phyloP scores from a whole-genome alignment of 2,797 vertebrate species.

The Craterocephalus amniculus region DNA sequence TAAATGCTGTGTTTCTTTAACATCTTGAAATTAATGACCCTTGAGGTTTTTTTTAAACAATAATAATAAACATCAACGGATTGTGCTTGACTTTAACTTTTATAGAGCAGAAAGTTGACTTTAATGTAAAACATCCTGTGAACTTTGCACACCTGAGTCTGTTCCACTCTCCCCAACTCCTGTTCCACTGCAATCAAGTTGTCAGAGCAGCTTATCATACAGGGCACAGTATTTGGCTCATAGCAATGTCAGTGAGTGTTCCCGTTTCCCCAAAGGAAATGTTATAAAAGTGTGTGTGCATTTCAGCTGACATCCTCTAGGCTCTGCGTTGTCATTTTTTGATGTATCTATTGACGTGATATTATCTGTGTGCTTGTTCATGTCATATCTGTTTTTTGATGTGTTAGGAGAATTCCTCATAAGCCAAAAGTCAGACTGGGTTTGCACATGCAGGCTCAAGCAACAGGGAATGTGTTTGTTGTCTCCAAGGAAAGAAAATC shows the following conservation, averaged over 20 bases:
- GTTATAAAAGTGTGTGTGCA: conserved; percentile 12
- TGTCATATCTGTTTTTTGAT: conserved; percentile 28
- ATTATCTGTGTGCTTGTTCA: conserved; percentile 17
- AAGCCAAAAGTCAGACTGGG: conserved; percentile 39
- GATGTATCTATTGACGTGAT: neutral
- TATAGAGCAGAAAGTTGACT: conserved; percentile 28
- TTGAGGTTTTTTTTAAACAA: neutral
- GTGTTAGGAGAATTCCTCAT: conserved; percentile 5
- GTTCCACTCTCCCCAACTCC: neutral
- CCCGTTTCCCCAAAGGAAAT: conserved; percentile 21
- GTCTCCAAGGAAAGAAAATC: conserved; percentile 14
- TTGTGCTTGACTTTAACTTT: conserved; percentile 20
- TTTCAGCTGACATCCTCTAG: neutral
- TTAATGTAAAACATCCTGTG: conserved; percentile 42
- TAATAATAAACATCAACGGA: conserved; percentile 33
- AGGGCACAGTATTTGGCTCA: conserved; percentile 36
- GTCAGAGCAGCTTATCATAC: conserved; percentile 61
- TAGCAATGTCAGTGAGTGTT: conserved; percentile 57
- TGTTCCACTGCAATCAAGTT: conserved; percentile 31
- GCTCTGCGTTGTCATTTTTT: conserved; percentile 6
- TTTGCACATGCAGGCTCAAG: neutral
- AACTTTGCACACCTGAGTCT: conserved; percentile 15
- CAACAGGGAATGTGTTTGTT: conserved; percentile 24
- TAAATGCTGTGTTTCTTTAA: neutral
- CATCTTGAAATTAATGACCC: conserved; percentile 9